Evolutionary conservation across 2,888 invertebrate genomes (phyloP), one percentile per base, ranked within the genome.

Genomic region (Eupeodes latifasciatus): DNA sequence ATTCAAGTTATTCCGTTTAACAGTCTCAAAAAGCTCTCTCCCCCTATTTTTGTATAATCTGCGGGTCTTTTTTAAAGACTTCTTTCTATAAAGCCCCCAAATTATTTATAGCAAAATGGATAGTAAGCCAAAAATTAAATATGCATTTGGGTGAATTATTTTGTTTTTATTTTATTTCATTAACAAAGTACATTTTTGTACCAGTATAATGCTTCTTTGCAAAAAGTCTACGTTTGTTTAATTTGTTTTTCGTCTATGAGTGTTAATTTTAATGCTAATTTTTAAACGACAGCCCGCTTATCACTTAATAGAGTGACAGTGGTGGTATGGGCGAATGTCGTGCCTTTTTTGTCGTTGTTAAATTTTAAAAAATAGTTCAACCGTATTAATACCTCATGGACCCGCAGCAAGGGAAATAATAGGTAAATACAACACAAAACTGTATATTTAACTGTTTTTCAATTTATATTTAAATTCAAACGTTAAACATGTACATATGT

Each of bases 201-300:
- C 61, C 36, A 40, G 16, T 40, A 57, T 6, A 12, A 53, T 19
- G 44, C 27, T 69, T 71, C 51, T 44, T 57, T 51, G 69, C 64
- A 76, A 61, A 78, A 55, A 49, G 14, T 19, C 6, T 44, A 16
- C 27, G 40, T 47, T 40, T 59, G 11, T 40, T 27, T 16, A 27
- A 34, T 57, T 49, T 62, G 40, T 55, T 53, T 49, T 66, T 66
- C 14, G 69, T 66, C 81, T 27, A 66, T 27, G 19, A 49, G 74
- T 82, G 82, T 67, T 85, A 81, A 85, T 72, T n/a, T 76, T 51
- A 34, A 81, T 76, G 81, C 59, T 81, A 85, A 85, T 85, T 85
- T 53, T 59, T 51, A 34, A 19, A 62, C 81, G 76, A 53, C 81
- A 66, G 27, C 66, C 66, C 59, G 85, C 66, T 85, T 85, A 85